Base-by-base conservation (phyloP, 2,888 invertebrate genomes). In the Caenorhabditis imperialis region DNA sequence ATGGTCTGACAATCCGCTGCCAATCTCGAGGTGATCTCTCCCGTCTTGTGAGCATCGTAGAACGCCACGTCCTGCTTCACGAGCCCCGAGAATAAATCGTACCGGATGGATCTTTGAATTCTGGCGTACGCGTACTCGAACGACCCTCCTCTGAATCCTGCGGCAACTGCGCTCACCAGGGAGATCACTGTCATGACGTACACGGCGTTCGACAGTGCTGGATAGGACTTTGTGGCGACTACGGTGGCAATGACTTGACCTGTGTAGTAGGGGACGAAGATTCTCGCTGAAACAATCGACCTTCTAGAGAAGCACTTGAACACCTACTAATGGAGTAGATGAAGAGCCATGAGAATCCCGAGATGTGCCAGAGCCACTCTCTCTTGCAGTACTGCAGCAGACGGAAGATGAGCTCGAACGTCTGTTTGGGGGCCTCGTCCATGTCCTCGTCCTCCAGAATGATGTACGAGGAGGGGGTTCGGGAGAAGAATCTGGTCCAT, bases 1-100 rank as follows among this genome's bases (percentile, higher is more conserved):
- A 89, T 89, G 0, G 88, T 89, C 35, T 89, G 88, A 12, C 89
- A 89, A 81, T 90, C 90, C 14, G 89, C 88, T 1, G 89, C 89
- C 40, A 90, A 79, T n/a, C 89, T 79, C 2, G 89, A 89, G 2
- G 88, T 88, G 55, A 89, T 88, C 50, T 89, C 89, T 44, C 89
- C 89, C 25, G 89, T 89, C 60, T 88, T 88, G 54, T 86, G 88
- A 20, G 81, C 83, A 77, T 89, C 89, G 70, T 88, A 89, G 80
- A 89, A 89, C 6, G 88, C 89, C 7, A 89, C 87, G 51, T 89
- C 89, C 70, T 89, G 89, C 16, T 81, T 75, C 40, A 89, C 82
- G 16, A 89, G 75, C 25, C 88, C 86, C 8, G 81, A 48, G 81
- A 89, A 89, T 33, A 89, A 80, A 54, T 85, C 79, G 65, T 83